Conservation (phyloP, 2,888 invertebrate genomes). For the Micropterix aruncella region DNA sequence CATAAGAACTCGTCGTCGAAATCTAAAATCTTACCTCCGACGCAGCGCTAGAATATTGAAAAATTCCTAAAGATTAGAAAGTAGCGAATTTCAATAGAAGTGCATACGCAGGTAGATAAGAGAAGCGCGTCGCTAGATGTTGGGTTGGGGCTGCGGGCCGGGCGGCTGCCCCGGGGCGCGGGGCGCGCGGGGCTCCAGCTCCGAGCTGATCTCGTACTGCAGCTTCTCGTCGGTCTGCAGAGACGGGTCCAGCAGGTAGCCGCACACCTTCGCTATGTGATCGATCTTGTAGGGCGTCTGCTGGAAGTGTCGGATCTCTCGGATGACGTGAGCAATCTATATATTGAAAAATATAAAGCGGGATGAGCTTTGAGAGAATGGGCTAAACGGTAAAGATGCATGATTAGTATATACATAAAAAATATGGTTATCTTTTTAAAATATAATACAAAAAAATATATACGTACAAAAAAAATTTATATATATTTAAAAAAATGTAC, state of each 20-base stretch:
- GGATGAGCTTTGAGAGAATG: too few species aligned
- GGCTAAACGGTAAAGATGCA: too few species aligned
- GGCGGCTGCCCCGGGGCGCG: constrained; percentile 66
- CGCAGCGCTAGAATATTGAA: too few species aligned
- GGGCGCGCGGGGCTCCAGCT: constrained; percentile 65
- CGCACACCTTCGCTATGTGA: constrained; percentile 54
- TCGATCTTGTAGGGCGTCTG: constrained; percentile 88
- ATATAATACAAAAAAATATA: not conserved
- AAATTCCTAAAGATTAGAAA: too few species aligned
- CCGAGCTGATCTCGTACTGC: constrained; percentile 67
- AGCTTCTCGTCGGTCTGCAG: constrained; percentile 67
- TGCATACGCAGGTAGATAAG: constrained; percentile 25
- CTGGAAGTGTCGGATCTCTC: constrained; percentile 83
- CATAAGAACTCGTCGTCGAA: too few species aligned
- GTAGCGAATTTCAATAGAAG: too few species aligned
- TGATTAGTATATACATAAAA: not conserved
- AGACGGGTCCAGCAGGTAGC: constrained; percentile 67
- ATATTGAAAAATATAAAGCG: constrained; percentile 19
- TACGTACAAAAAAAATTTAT: not conserved
- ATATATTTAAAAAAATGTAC: too few species aligned
- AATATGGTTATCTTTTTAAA: constrained; percentile 1
- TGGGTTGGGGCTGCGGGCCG: constrained; percentile 39
- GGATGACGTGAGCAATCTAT: constrained; percentile 83
- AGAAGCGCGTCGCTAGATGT: constrained; percentile 30
- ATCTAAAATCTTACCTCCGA: too few species aligned